Percentiles rank a stretch among this genome's conserved stretches.
Conservation (phyloP, 2,797 vertebrate species). For the Gymnoscopelus microlampas region DNA sequence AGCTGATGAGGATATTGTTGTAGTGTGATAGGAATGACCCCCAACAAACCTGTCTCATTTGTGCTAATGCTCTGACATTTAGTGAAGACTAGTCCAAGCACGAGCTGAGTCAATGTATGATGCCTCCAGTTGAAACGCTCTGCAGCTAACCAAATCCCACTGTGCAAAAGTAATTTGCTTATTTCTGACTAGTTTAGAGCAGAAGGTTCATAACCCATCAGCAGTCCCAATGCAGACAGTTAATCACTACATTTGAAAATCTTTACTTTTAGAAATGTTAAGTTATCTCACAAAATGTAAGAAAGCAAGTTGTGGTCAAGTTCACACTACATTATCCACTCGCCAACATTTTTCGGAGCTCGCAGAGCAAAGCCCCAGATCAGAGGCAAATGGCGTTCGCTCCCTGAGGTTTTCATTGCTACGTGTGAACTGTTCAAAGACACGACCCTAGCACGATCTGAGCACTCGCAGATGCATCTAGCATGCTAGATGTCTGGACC, state of each 20-base stretch:
- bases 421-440: no score
- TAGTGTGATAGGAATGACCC: conserved; percentile 54
- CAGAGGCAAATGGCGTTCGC: no score
- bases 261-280: no score
- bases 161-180: conserved; percentile 29
- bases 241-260: neutral
- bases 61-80: conserved; percentile 64
- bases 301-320: no score
- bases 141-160: conserved; percentile 14
- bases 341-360: no score
- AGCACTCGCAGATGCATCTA: no score
- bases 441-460: no score
- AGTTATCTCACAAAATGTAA: no score
- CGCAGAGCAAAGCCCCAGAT: no score
- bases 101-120: conserved; percentile 46
- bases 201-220: conserved; percentile 7
- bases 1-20: conserved; percentile 53
- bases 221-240: neutral
- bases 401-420: no score
- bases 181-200: neutral
- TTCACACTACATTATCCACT: no score
- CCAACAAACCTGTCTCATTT: conserved; percentile 63
- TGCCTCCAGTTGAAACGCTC: conserved; percentile 41
- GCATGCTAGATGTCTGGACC: no score
- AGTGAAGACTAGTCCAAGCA: conserved; percentile 41